These are phyloP conservation scores for Arvicanthis niloticus DNA, from an alignment of 2,113 vertebrate genomes.

Conservation along the genomic window DNA sequence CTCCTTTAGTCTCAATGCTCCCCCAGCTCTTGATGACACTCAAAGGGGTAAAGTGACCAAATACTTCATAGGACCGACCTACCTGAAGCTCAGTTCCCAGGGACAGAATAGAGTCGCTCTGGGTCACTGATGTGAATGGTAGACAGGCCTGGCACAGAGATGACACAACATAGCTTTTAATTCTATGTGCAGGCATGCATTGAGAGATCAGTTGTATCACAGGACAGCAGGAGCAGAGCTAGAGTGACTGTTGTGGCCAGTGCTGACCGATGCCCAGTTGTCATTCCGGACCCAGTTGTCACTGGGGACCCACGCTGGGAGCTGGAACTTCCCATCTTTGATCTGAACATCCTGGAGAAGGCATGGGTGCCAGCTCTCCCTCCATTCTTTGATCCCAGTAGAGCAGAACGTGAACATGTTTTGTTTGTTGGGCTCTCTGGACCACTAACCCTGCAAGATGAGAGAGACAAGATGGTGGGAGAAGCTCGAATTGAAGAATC, in stretches of 20 bases:
- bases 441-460: neutral
- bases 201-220: too few species aligned
- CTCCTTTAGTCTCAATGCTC: neutral
- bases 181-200: fast-evolving
- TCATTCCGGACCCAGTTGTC: neutral
- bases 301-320: neutral
- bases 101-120: too few species aligned
- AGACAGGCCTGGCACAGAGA: neutral
- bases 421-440: neutral
- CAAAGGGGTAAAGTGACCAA: neutral
- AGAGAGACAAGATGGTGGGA: neutral
- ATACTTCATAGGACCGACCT: neutral
- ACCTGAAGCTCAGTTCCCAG: neutral
- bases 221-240: neutral
- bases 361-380: too few species aligned
- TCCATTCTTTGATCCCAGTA: neutral
- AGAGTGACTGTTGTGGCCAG: fast-evolving
- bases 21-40: neutral
- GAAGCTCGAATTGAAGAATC: neutral
- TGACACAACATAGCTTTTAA: neutral
- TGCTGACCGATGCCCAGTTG: fast-evolving
- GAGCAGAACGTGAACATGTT: neutral
- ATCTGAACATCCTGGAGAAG: neutral
- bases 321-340: neutral
- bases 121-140: neutral